Evolutionary conservation across 2,113 vertebrate species (phyloP), one percentile per base, ranked within the genome.

Genomic region (Octodon degus): DNA sequence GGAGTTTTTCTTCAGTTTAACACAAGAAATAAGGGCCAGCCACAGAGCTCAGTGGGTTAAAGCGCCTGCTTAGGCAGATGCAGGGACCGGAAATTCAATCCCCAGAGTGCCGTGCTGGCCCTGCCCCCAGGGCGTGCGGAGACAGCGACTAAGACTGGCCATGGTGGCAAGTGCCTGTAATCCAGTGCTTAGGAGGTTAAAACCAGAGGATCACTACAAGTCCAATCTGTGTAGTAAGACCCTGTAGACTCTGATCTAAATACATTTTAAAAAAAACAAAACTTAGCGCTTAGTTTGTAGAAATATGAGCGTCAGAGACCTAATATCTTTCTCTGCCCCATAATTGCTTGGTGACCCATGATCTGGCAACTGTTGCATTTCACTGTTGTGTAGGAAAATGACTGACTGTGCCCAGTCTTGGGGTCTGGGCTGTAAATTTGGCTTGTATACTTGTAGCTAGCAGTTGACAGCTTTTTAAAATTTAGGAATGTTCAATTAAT

Each of bases 241-340:
- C 53, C 12, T 55, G 53, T 55, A 55, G 12, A 55, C 53, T 10
- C 53, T 55, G 53, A 12, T 12, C 53, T 55, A 55, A 55, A 55
- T 55, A 12, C 53, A 55, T 55, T 55, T 53, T 53, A 55, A 55
- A 55, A 55, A 55, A 55, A 55, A 14, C 16, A 16, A 16, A 90
- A 7, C 34, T 89, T 88, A 72, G 93, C 93, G 63, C 22, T 50
- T 93, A 79, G 47, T 82, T 70, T 77, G 62, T 60, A 13, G 55
- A 93, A 40, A 96, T 92, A 63, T 83, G 76, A 95, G 82, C 76
- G 27, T 25, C 37, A n/a, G 70, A 68, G 88, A 80, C 74, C 63
- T 80, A 47, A 67, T 24, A 37, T 81, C 43, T 96, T 83, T 74
- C 19, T 88, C 68, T 77, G 19, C 37, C 85, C 81, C 22, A 0